Base-by-base conservation (phyloP, 2,888 invertebrate genomes). In the Sclerodermus sp. region DNA sequence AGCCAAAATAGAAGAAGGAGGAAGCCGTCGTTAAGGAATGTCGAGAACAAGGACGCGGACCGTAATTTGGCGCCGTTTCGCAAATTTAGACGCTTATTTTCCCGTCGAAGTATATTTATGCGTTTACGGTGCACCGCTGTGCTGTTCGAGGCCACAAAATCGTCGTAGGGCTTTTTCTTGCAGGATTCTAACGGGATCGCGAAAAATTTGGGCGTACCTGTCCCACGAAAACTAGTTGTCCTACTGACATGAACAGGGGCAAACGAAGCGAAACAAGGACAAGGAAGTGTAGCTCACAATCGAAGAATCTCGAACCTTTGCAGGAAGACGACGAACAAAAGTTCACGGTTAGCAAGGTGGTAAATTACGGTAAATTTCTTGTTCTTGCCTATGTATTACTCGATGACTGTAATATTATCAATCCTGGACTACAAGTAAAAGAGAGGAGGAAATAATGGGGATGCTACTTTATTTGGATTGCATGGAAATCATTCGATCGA, bases 41-140 rank as follows among this genome's bases (percentile, higher is more conserved):
- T 41, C 18, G 10, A 31, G 14, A 4, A 32, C 70, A 66, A 69
- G 67, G 71, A 51, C 61, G 49, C 34, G 47, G 41, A 66, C 66
- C 63, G 57, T 62, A 62, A 65, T 70, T 68, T 55, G 49, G 41
- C 45, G 42, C 9, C 42, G 44, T 57, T 57, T 23, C 51, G 60
- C 64, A 52, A 66, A 64, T 63, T 57, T 64, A 41, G 34, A 10
- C 15, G 39, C 40, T 31, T 51, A 52, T 58, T 52, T 53, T 51
- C 39, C 39, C 47, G 47, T 39, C 30, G 37, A 39, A 34, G 40
- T 39, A 50, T 58, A 65, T 70, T 70, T 70, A 66, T 66, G 64
- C 48, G 44, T 69, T 71, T 66, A 69, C 60, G 53, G 43, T 44
- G 51, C 53, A 49, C 53, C 23, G 51, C 45, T 49, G 52, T 37